A percentile compares a stretch with the other conserved stretches of the same genome.
Evolutionary conservation across 2,113 vertebrate species (phyloP).

Genomic region (Nothocercus julius): DNA sequence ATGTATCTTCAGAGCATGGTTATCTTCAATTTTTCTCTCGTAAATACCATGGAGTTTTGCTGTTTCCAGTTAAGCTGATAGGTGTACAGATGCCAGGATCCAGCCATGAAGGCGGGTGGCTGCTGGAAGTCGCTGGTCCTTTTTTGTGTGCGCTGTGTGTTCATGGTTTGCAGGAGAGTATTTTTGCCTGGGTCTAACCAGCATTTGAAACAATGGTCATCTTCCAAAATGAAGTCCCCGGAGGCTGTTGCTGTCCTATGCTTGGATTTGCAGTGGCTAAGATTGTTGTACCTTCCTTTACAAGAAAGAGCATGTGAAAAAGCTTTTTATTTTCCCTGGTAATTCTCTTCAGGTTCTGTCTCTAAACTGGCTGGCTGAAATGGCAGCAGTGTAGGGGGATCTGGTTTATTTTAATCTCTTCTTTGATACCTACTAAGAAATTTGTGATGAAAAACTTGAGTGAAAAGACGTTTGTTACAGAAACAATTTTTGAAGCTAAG

Average conservation of each 20-base stretch:
- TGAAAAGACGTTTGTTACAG: not conserved
- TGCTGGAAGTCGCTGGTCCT: not conserved
- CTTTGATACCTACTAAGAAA: not conserved
- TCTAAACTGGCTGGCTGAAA: not conserved
- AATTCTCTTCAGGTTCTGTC: not conserved
- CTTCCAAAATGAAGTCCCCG: not conserved
- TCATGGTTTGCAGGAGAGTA: not conserved
- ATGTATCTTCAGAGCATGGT: fast-evolving
- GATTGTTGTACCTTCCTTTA: not conserved
- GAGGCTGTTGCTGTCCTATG: not conserved
- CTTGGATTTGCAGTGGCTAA: not conserved
- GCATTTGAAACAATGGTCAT: not conserved
- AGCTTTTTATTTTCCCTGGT: fast-evolving
- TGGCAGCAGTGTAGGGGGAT: not conserved
- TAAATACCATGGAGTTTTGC: not conserved
- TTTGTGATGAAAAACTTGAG: not conserved
- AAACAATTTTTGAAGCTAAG: not conserved
- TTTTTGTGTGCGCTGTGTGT: fast-evolving
- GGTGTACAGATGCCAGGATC: not conserved
- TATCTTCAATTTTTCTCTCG: not conserved
- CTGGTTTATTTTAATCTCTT: not conserved
- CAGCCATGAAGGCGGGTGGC: fast-evolving
- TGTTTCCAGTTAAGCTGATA: not conserved
- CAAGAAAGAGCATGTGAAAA: not conserved
- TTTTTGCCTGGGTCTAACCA: not conserved